A percentile compares a stretch with the other conserved stretches of the same genome.
phyloP scores from a whole-genome alignment of 2,888 invertebrate species.

The Chaitophorus viminalis region DNA sequence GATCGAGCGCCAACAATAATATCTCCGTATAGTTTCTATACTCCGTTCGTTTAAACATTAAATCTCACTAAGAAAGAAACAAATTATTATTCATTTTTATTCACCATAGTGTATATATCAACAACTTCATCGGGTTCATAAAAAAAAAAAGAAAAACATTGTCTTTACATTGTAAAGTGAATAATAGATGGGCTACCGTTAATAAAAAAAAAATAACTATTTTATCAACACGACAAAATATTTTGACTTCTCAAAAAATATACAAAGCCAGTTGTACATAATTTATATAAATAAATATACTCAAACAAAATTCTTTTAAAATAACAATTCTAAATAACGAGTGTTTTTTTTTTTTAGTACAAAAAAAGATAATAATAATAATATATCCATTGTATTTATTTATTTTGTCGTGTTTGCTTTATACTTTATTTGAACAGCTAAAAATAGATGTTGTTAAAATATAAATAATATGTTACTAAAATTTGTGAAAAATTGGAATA shows the following conservation, averaged over 20 bases:
- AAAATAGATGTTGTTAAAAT: neutral
- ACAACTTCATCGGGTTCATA: neutral
- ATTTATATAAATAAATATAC: neutral
- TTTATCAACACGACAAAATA: neutral
- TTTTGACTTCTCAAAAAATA: neutral
- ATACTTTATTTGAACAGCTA: neutral
- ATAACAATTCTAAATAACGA: neutral
- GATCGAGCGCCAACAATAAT: no score
- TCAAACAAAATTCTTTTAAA: neutral
- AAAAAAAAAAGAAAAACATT: neutral
- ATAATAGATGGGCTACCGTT: neutral
- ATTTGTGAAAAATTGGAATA: neutral
- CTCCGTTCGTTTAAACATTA: neutral
- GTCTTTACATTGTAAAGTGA: neutral
- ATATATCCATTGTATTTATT: neutral
- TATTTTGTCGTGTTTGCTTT: neutral
- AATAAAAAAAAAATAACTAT: neutral
- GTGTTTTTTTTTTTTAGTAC: neutral
- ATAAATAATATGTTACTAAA: neutral
- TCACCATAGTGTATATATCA: neutral
- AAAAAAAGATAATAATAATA: neutral
- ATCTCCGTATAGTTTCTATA: no score
- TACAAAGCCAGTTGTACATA: neutral
- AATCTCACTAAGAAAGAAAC: neutral
- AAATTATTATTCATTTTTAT: neutral